phyloP scores from a whole-genome alignment of 2,888 invertebrate genomes.

The Oeneis ivallda region DNA sequence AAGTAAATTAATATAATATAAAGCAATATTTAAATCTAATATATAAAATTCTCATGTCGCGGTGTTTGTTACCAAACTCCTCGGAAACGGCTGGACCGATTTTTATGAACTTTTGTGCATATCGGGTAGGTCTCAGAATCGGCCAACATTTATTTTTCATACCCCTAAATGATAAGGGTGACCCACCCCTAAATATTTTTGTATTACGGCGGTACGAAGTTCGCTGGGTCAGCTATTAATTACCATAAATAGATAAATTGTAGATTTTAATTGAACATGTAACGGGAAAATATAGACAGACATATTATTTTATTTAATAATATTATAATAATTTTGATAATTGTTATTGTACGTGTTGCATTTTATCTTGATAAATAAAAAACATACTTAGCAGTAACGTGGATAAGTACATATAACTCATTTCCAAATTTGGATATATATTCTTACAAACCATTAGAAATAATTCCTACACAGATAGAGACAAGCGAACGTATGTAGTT shows the following conservation, averaged over 20 bases:
- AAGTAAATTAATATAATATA: not conserved
- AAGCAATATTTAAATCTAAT: no score
- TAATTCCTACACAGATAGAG: constrained; percentile 9
- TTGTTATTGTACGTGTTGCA: no score
- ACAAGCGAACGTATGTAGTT: constrained; percentile 16
- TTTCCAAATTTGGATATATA: constrained; percentile 10
- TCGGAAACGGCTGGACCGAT: no score
- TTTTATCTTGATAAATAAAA: not conserved
- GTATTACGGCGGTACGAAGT: no score
- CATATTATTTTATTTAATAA: not conserved
- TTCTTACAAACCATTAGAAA: constrained; percentile 14
- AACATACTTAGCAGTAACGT: not conserved
- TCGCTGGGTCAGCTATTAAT: no score
- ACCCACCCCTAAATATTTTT: no score
- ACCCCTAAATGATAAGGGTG: no score
- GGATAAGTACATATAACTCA: constrained; percentile 5
- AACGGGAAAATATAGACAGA: not conserved
- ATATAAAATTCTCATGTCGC: no score
- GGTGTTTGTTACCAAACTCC: no score
- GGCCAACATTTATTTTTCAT: no score
- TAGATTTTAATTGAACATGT: not conserved
- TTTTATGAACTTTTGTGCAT: no score
- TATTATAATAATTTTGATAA: not conserved
- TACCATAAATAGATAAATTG: not conserved
- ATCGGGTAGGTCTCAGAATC: no score